Percentiles rank a stretch among this genome's conserved stretches.
Evolutionary conservation across 2,113 vertebrate species (phyloP).

Genomic region (Elanoides forficatus): DNA sequence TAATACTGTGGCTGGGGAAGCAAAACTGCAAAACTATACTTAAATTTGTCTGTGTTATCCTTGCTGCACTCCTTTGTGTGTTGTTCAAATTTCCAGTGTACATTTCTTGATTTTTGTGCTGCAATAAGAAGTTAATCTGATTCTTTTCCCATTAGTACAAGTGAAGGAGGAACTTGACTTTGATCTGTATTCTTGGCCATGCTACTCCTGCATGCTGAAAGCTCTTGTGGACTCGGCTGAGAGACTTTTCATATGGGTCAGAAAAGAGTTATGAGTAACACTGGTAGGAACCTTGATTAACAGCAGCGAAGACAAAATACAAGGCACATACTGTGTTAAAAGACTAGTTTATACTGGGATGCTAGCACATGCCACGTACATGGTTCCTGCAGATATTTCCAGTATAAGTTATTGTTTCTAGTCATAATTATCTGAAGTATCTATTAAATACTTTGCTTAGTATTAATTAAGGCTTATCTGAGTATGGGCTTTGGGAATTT

Average conservation of each 20-base stretch:
- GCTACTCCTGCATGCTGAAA: background rate
- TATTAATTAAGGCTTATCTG: background rate
- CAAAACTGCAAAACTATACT: background rate
- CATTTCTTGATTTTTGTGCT: background rate
- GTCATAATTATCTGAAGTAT: background rate
- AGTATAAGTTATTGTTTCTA: background rate
- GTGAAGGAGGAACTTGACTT: background rate
- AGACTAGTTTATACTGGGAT: background rate
- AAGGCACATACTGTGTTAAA: background rate
- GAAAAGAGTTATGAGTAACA: rapidly evolving
- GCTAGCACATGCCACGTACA: rapidly evolving
- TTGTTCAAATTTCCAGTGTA: background rate
- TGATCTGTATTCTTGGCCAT: background rate
- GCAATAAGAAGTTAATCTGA: background rate
- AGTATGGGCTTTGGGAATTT: background rate
- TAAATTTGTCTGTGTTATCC: background rate
- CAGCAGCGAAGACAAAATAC: background rate
- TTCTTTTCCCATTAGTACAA: background rate
- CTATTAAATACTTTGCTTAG: background rate
- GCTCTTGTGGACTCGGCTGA: background rate
- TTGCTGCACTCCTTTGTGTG: background rate
- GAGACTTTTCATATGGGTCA: background rate
- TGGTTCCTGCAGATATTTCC: background rate
- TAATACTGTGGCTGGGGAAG: background rate
- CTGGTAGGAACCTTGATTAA: background rate